Percentiles rank a stretch among this genome's conserved stretches.
phyloP scores from a whole-genome alignment of 2,888 invertebrate genomes.

The Atethmia centrago region DNA sequence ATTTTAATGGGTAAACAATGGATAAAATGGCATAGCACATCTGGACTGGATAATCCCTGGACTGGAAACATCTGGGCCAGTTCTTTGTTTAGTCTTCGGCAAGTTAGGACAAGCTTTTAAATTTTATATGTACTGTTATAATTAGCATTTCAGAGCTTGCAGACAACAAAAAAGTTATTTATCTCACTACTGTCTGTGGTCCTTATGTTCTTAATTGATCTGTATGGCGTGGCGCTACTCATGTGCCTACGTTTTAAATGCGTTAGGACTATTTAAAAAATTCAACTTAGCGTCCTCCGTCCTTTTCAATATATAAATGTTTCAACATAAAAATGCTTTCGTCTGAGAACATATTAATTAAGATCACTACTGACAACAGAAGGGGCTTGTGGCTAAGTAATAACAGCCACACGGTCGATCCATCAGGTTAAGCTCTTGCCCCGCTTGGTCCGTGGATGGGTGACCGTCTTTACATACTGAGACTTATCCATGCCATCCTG shows the following conservation, averaged over 20 bases:
- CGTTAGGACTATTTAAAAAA: not conserved
- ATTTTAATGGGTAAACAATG: slow-evolving; percentile 52
- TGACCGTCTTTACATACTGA: too few relatives aligned
- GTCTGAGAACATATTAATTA: too few relatives aligned
- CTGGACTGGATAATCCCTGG: slow-evolving; percentile 55
- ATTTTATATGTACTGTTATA: slow-evolving; percentile 17
- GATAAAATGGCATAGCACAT: slow-evolving; percentile 53
- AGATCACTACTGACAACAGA: not conserved
- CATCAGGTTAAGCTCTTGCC: too few relatives aligned
- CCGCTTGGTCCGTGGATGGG: too few relatives aligned
- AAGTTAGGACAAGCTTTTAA: slow-evolving; percentile 45
- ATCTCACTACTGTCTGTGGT: not conserved
- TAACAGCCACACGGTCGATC: too few relatives aligned
- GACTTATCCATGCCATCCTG: too few relatives aligned
- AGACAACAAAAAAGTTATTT: slow-evolving; percentile 1
- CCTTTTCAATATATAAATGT: not conserved
- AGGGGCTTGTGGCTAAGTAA: too few relatives aligned
- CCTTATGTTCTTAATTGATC: not conserved
- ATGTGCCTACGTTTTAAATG: not conserved
- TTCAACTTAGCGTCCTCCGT: not conserved
- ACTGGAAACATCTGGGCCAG: slow-evolving; percentile 52
- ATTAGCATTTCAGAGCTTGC: slow-evolving; percentile 19
- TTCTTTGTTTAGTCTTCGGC: slow-evolving; percentile 57
- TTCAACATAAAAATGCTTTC: not conserved
- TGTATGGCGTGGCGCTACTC: not conserved